Base-by-base conservation (phyloP, 1,140 invertebrate species). In the Carposina sasakii region DNA sequence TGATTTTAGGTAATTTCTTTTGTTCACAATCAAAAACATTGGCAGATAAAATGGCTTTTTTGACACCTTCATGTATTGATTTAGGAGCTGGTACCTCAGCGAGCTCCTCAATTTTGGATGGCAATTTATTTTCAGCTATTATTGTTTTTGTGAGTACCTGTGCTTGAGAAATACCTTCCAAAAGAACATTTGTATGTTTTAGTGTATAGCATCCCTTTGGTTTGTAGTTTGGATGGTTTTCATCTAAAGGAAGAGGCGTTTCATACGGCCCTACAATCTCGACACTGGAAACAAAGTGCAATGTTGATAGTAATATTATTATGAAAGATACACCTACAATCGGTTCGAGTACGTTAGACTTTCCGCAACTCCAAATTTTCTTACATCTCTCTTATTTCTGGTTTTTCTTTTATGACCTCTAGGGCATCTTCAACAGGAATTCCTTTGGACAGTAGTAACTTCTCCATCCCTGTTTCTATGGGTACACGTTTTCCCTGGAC, bases 11-110 rank as follows among this genome's bases (percentile, higher is more conserved):
- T 36, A 96, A 72, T 66, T 91, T 91, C 49, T 90, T 85, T 73
- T 95, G 92, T 63, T 92, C 86, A 24, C 91, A 89, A 85, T 96
- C 94, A 86, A 92, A 94, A 37, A 94, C 76, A 68, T 91, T 90
- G 1, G 93, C 89, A 45, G 88, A 88, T 52, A 90, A 74, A 44
- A 96, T 90, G 9, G 88, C 88, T 63, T 88, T 86, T 52, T 88
- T 87, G 0, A 90, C 77, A 55, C 76, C 81, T 36, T 85, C 76
- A 61, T 90, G 86, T n/a, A 90, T 54, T 20, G 84, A 61, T 52
- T 79, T 84, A 1, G 81, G 75, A 8, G 87, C 69, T 46, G 86
- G 60, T 42, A 87, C 63, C 52, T 82, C 58, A 21, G 82, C 57
- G 1, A 87, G 55, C 36, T 81, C 75, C 26, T 82, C 67, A 34